Evolutionary conservation across 2,113 vertebrate species (phyloP), one percentile per base, ranked within the genome.

Genomic region (Cochlearius cochlearius): DNA sequence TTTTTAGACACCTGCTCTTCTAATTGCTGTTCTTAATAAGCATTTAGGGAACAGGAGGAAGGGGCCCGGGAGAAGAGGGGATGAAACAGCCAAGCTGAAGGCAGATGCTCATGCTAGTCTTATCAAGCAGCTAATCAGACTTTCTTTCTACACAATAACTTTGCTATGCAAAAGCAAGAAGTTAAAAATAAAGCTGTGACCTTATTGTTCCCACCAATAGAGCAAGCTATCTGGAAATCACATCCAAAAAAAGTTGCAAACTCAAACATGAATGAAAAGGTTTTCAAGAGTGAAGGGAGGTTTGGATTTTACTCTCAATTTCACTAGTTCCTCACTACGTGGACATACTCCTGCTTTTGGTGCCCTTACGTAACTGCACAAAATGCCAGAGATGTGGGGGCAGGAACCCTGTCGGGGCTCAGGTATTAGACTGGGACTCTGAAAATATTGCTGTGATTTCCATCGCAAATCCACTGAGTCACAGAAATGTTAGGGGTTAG

Each of bases 381-480:
- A 95, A 95, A 94, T 85, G 58, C 73, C 88, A 92, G 76, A 64
- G 76, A 62, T 84, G 91, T 81, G 83, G 77, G 84, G 66, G 86
- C 81, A 94, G 13, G 29, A 77, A 90, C 91, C 76, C 49, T 96
- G 92, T 85, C 5, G 63, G 87, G 92, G 58, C 77, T 91, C 88
- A 94, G 92, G 88, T 97, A 92, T 95, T 88, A 96, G 88, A 76
- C 92, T 76, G 30, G 38, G 71, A 88, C 69, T 77, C 84, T 64
- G 86, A 91, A 94, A 96, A 92, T 58, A 91, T 38, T 94, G 80
- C 86, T 17, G 3, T 43, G 53, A 94, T 92, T 97, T 96, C 89
- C 73, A 91, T 85, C 80, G 1, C 80, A 75, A 94, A 96, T 89
- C 86, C 91, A 96, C 69, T 52, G 80, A 97, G 89, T 96, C 95